Conservation (phyloP, 2,888 invertebrate genomes). For the Osedax fenrisi region DNA sequence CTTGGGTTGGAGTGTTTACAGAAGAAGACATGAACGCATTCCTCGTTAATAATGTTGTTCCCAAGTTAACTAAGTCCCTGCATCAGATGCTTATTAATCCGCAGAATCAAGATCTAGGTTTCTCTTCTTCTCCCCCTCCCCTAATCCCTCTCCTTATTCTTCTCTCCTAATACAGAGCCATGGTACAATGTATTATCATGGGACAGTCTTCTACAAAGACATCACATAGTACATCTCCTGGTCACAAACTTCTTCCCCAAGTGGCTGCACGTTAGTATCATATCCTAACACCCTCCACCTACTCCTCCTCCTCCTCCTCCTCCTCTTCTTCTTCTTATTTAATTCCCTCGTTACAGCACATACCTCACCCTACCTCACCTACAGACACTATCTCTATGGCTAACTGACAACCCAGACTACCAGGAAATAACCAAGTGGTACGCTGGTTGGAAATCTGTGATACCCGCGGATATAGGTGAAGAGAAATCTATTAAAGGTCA, state of each 20-base stretch:
- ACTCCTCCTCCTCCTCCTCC: neutral
- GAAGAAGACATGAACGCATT: constrained; percentile 64
- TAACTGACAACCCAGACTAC: constrained; percentile 77
- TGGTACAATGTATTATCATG: constrained; percentile 93
- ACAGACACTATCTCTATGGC: constrained; percentile 60
- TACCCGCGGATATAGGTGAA: constrained; percentile 48
- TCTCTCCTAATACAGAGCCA: constrained; percentile 56
- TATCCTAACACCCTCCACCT: neutral
- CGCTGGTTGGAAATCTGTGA: constrained; percentile 56
- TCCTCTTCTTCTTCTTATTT: neutral
- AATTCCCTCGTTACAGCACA: neutral
- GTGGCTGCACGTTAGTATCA: constrained; percentile 42
- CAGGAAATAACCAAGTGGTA: constrained; percentile 82
- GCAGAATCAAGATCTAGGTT: constrained; percentile 47
- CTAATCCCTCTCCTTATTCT: neutral
- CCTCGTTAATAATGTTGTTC: constrained; percentile 61
- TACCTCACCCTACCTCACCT: neutral
- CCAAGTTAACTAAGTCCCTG: constrained; percentile 47
- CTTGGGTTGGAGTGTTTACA: constrained; percentile 72
- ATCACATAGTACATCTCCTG: constrained; percentile 67
- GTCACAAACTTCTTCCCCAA: constrained; percentile 82
- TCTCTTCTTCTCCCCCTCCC: constrained; percentile 18
- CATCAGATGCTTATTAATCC: constrained; percentile 48
- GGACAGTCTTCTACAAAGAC: constrained; percentile 69
- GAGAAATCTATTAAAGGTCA: neutral